Conservation (phyloP, 2,888 invertebrate genomes). For the Linnaemya tessellans region DNA sequence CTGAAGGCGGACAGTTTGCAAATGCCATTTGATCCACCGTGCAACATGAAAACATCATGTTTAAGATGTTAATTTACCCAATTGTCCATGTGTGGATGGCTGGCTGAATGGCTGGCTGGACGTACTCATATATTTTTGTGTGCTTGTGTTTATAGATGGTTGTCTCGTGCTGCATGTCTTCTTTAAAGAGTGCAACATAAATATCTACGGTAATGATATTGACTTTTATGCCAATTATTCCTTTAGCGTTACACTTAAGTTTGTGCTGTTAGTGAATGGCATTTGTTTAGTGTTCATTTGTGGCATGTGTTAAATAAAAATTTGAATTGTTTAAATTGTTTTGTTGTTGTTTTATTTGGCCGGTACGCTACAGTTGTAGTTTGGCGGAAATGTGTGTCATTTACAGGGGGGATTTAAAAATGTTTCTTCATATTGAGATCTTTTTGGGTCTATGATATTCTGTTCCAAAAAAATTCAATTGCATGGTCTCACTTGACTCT, state of each 20-base stretch:
- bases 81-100: conserved; percentile 52
- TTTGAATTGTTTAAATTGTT: conserved; percentile 44
- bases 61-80: conserved; percentile 70
- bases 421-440: not conserved
- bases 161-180: conserved; percentile 65
- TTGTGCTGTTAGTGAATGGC: conserved; percentile 29
- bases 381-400: not conserved
- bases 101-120: not conserved
- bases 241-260: conserved; percentile 33
- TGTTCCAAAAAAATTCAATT: no score
- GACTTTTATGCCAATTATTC: conserved; percentile 59
- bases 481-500: no score
- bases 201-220: conserved; percentile 52
- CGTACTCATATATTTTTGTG: not conserved
- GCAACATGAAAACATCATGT: conserved; percentile 68
- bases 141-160: conserved; percentile 5
- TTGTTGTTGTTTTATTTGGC: not conserved
- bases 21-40: conserved; percentile 69
- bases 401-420: not conserved
- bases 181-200: conserved; percentile 53
- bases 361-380: not conserved
- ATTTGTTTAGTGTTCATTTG: conserved; percentile 36
- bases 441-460: no score
- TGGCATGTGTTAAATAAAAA: conserved; percentile 32
- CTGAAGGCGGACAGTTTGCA: conserved; percentile 70